Base-by-base conservation (phyloP, 2,797 vertebrate species). In the Lacerta bilineata region DNA sequence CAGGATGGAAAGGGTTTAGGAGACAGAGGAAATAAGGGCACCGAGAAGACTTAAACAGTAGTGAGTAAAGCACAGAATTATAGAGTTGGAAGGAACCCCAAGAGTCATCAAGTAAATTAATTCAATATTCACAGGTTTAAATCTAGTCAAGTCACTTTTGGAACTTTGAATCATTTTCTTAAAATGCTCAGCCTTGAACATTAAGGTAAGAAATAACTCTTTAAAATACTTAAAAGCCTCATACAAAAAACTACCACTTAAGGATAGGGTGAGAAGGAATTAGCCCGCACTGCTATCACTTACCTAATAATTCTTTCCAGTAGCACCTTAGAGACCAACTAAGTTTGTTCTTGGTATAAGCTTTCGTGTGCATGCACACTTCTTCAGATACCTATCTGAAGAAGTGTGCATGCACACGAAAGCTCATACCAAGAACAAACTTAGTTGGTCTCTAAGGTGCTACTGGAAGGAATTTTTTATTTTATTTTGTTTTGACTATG, bases 71-170 rank as follows among this genome's bases (percentile, higher is more conserved):
- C 50, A 55, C 50, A 55, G 50, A 55, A 55, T 55, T 55, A 55
- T 55, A 55, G 50, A 55, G 50, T 55, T 1, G 50, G 13, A 55
- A 55, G 13, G 13, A 55, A 55, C 50, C 50, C 50, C 50, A 55
- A 55, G 50, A 55, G 13, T 55, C 13, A 55, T 15, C 50, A 55
- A 55, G 50, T 55, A 18, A 87, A 74, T 74, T 81, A 81, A 81
- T 80, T 72, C 46, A 72, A 82, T 75, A 43, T 80, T 80, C 50
- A 61, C 68, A 61, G 68, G 8, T 78, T 80, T 61, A 81, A 80
- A 41, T n/a, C 8, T 13, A 72, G 33, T 27, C 61, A 74, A 41
- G 41, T 13, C 39, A 59, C 61, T 66, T 72, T 43, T 64, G 29
- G 11, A 74, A 75, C 20, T 46, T 33, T 18, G 39, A 43, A 71